A percentile compares a stretch with the other conserved stretches of the same genome.
These are phyloP conservation scores for Mechanitis mazaeus DNA, from an alignment of 2,888 invertebrate genomes.

Conservation along the genomic window DNA sequence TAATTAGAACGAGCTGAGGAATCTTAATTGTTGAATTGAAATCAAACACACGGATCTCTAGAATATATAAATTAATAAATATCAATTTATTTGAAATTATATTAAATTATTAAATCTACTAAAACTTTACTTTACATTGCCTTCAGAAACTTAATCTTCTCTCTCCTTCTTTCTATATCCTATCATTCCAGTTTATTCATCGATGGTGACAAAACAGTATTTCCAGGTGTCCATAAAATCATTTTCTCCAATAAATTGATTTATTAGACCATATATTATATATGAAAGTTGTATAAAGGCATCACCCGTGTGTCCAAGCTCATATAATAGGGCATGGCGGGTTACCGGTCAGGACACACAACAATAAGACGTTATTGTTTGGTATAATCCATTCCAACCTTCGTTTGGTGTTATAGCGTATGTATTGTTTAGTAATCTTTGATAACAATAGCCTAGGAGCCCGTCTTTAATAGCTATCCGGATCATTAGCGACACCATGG, in stretches of 20 bases:
- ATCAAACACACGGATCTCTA: constrained; percentile 36
- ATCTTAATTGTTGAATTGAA: constrained; percentile 75
- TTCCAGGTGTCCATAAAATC: too few relatives aligned
- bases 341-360: constrained; percentile 57
- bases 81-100: not conserved
- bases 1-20: constrained; percentile 75
- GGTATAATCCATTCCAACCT: constrained; percentile 38
- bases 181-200: too few relatives aligned
- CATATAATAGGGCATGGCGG: constrained; percentile 32
- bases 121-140: too few relatives aligned
- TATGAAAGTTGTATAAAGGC: not conserved
- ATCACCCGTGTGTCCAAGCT: constrained; percentile 35
- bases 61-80: constrained; percentile 13
- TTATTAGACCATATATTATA: not conserved
- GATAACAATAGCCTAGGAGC: not conserved
- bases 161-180: not conserved
- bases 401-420: not conserved
- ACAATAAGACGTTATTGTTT: constrained; percentile 59
- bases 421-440: constrained; percentile 5
- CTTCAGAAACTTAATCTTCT: not conserved
- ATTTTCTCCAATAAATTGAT: too few relatives aligned
- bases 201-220: too few relatives aligned
- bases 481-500: not conserved
- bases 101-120: not conserved
- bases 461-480: constrained; percentile 4